Evolutionary conservation across 2,113 vertebrate species (phyloP), one percentile per base, ranked within the genome.

Genomic region (Paramisgurnus dabryanus): DNA sequence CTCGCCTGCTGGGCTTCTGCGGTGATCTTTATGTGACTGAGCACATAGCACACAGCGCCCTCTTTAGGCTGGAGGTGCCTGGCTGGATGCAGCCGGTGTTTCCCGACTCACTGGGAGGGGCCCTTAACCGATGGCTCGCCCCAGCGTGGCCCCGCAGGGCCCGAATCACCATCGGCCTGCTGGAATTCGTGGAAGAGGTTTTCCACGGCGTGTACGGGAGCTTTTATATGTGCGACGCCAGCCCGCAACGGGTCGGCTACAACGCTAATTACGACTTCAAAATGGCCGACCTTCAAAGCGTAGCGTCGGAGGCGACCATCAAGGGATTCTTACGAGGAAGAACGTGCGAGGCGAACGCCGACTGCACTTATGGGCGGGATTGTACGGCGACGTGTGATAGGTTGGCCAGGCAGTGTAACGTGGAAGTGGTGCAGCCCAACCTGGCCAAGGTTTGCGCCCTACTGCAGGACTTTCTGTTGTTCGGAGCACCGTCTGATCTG

Each of bases 181-280:
- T 99, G 89, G 98, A 99, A 84, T 98, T 99, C 0, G 95, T 98
- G 87, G 98, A 99, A 80, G 98, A 99, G 83, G 95, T 98, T 3
- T 99, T 99, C 89, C 98, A 99, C 0, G 96, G 97, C 0, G 87
- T 95, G 43, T 96, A 97, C 0, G 97, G 97, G 5, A 98, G 86
- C 80, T 98, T 99, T 91, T 95, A 97, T 73, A 95, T 99, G 90
- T 99, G 98, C 0, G 96, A 99, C 63, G 89, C 95, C 9, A 92
- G 93, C 70, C 92, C 94, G 5, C 90, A 89, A 43, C 95, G 95
- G 2, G 92, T 98, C 84, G 97, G 95, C 88, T 95, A 98, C 93
- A 99, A 96, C 0, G 88, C 93, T 47, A 93, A 92, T 53, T 96
- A 95, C 0, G 96, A 98, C 93, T 99, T 97, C 91, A 95, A 96